A percentile compares a stretch with the other conserved stretches of the same genome.
phyloP scores from a whole-genome alignment of 2,888 invertebrate genomes.

The Tiliacea citrago region DNA sequence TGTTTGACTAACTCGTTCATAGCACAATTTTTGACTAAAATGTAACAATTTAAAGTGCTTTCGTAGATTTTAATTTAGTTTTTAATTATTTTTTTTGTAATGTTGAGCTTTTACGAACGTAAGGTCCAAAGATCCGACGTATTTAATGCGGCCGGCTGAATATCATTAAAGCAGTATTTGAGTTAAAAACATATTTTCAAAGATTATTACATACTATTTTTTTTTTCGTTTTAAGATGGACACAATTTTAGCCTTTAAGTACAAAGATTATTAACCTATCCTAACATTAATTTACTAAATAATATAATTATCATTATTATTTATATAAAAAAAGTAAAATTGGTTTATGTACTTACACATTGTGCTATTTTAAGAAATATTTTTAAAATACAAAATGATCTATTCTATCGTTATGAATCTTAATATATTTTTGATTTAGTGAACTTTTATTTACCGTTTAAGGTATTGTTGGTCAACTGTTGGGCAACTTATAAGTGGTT shows the following conservation, averaged over 20 bases:
- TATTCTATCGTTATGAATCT: constrained; percentile 80
- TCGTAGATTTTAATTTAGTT: constrained; percentile 81
- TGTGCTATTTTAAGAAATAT: constrained; percentile 76
- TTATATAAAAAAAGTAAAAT: constrained; percentile 73
- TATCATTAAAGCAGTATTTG: constrained; percentile 84
- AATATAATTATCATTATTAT: constrained; percentile 76
- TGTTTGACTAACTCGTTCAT: constrained; percentile 73
- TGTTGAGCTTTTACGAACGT: constrained; percentile 84
- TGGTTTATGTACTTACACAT: constrained; percentile 88
- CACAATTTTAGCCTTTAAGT: constrained; percentile 83
- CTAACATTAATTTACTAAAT: constrained; percentile 80
- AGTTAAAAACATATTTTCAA: constrained; percentile 71
- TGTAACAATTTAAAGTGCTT: constrained; percentile 79
- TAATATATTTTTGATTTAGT: constrained; percentile 70
- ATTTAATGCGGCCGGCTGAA: constrained; percentile 79
- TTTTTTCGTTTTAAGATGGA: constrained; percentile 76
- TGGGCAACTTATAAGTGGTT: constrained; percentile 38
- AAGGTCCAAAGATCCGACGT: constrained; percentile 88
- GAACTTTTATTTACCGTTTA: constrained; percentile 61
- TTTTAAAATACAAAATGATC: constrained; percentile 74
- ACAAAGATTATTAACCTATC: constrained; percentile 86
- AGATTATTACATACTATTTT: constrained; percentile 67
- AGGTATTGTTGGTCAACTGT: constrained; percentile 48
- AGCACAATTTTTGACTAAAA: constrained; percentile 85
- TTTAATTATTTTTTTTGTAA: constrained; percentile 75